Evolutionary conservation across 1,140 invertebrate species (phyloP).

Genomic region (Parasteatoda tepidariorum): DNA sequence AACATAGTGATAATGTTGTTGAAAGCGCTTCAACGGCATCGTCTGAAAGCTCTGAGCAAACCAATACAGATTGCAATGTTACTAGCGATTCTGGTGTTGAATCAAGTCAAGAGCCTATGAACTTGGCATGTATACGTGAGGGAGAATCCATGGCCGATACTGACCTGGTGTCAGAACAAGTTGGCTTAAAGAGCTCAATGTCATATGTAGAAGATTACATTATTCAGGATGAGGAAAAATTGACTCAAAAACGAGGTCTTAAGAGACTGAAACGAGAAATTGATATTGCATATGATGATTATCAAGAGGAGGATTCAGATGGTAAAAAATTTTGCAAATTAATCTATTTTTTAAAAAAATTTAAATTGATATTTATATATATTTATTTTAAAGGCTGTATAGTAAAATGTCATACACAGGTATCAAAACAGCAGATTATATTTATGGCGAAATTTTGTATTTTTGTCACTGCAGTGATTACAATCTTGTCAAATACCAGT

Average conservation of each 20-base stretch:
- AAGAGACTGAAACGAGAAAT: slow-evolving; percentile 53
- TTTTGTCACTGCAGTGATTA: too few relatives aligned
- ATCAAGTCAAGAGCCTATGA: slow-evolving; percentile 60
- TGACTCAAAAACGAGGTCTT: slow-evolving; percentile 10
- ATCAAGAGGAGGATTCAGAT: slow-evolving; percentile 55
- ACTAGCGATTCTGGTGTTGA: slow-evolving; percentile 62
- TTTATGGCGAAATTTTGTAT: too few relatives aligned
- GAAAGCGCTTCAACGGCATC: slow-evolving; percentile 60
- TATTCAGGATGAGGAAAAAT: slow-evolving; percentile 26
- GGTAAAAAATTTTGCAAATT: slow-evolving; percentile 23
- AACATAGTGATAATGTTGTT: slow-evolving; percentile 41
- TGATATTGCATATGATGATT: slow-evolving; percentile 32
- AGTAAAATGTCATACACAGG: too few relatives aligned
- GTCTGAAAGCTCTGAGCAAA: slow-evolving; percentile 59
- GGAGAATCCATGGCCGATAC: slow-evolving; percentile 11
- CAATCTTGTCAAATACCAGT: too few relatives aligned
- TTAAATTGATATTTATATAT: too few relatives aligned
- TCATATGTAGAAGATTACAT: slow-evolving; percentile 7
- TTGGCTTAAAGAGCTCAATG: neutral
- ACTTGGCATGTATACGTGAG: slow-evolving; percentile 47
- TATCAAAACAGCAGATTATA: too few relatives aligned
- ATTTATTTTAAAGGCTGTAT: too few relatives aligned
- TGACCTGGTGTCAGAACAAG: slow-evolving; percentile 20
- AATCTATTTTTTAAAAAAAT: too few relatives aligned
- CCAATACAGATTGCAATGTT: slow-evolving; percentile 48